Base-by-base conservation (phyloP, 2,113 vertebrate genomes). In the Neofelis nebulosa region DNA sequence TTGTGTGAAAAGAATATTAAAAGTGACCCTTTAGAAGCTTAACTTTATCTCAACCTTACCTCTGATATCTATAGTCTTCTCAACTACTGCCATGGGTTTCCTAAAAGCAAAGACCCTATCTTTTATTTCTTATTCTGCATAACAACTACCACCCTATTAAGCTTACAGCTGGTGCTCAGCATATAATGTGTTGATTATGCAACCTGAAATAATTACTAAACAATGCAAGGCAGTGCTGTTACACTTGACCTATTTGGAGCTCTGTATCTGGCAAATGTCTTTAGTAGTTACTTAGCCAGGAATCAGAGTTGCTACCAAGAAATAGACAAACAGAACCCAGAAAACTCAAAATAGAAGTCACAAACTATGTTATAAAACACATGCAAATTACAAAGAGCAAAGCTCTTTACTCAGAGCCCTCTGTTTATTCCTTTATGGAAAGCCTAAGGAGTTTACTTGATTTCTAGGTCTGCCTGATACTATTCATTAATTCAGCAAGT, bases 231-330 rank as follows among this genome's bases (percentile, higher is more conserved):
- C 10, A 15, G 16, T 45, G 23, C 38, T 74, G 61, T 68, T 82
- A 83, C 9, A 76, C 27, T 48, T 74, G 41, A 65, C 81, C 65
- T 83, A 11, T 68, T 83, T 88, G 66, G 50, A 96, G 80, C 8
- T 41, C 36, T 25, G 21, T 33, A 48, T 81, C 19, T 85, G 73
- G 73, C n/a, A 86, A 66, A 29, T 68, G 52, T 94, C 41, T 89
- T 66, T 95, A 76, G 27, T 80, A 19, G 50, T 61, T 93, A 73
- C 63, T 50, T 25, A 93, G 50, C n/a, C 61, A 82, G 66, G 83
- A 85, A 86, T 63, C 74, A 90, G 50, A 86, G 41, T n/a, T 74
- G 48, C 78, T 85, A 94, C n/a, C 82, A 93, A 91, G 33, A 89
- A 84, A n/a, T 7, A 83, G 65, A 82, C 16, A 41, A 91, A 76